Percentiles rank a stretch among this genome's conserved stretches.
Conservation (phyloP, 2,113 vertebrate genomes). For the Cyrtonyx montezumae region DNA sequence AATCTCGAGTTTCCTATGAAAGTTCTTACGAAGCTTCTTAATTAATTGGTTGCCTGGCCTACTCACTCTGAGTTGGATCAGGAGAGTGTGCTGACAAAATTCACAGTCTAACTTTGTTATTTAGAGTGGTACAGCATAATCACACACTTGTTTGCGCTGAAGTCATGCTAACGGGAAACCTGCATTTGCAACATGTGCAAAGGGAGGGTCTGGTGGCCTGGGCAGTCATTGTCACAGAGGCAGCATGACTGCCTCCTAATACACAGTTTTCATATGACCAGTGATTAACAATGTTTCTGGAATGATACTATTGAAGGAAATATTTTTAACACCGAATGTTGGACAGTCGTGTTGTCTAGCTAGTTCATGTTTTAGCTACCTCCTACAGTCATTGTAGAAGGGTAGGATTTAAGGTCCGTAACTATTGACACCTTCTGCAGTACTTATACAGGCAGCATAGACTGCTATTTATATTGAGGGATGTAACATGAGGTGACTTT, state of each 20-base stretch:
- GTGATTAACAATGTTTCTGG: background rate
- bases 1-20: background rate
- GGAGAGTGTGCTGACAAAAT: rapidly evolving
- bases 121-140: background rate
- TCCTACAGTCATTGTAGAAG: background rate
- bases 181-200: background rate
- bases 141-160: background rate
- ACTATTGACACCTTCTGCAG: background rate
- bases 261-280: background rate
- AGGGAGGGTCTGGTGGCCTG: background rate
- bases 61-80: background rate
- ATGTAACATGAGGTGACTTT: background rate
- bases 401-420: background rate
- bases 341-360: background rate
- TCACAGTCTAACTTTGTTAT: background rate
- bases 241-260: background rate
- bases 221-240: background rate
- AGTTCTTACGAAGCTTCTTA: background rate
- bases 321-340: background rate
- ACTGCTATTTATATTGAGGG: background rate
- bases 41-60: background rate
- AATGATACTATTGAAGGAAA: background rate
- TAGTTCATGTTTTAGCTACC: background rate
- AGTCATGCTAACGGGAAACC: background rate
- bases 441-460: background rate